phyloP scores from a whole-genome alignment of 2,113 vertebrate genomes.

The Lophotis ruficrista region DNA sequence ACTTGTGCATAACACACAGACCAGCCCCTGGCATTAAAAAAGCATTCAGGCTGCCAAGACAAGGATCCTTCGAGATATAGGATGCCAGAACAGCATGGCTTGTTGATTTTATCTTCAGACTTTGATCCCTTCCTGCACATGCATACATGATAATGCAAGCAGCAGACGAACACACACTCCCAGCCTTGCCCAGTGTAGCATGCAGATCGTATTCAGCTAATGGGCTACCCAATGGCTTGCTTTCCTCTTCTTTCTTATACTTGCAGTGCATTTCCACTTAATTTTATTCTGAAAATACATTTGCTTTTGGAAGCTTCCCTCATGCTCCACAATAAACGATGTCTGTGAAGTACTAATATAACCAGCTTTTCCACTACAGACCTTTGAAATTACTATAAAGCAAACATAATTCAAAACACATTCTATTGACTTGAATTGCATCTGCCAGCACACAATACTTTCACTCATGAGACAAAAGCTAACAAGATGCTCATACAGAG shows the following conservation, averaged over 20 bases:
- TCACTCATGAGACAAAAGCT: not conserved
- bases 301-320: not conserved
- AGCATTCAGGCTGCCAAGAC: not conserved
- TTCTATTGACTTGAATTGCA: not conserved
- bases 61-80: not conserved
- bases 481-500: not conserved
- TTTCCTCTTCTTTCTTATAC: not conserved
- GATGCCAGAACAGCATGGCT: not conserved
- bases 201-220: not conserved
- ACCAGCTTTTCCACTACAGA: not conserved
- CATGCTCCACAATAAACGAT: not conserved
- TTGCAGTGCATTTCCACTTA: not conserved
- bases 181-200: rapidly evolving
- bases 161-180: not conserved
- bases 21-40: not conserved
- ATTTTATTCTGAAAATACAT: not conserved
- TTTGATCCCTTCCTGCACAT: not conserved
- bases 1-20: not conserved
- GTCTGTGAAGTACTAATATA: not conserved
- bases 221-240: not conserved
- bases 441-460: not conserved
- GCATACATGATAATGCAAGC: not conserved
- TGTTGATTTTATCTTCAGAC: not conserved
- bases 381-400: not conserved
- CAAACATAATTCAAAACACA: not conserved